These are phyloP conservation scores for Alfaro cultratus DNA, from an alignment of 2,797 vertebrate species.

Conservation along the genomic window DNA sequence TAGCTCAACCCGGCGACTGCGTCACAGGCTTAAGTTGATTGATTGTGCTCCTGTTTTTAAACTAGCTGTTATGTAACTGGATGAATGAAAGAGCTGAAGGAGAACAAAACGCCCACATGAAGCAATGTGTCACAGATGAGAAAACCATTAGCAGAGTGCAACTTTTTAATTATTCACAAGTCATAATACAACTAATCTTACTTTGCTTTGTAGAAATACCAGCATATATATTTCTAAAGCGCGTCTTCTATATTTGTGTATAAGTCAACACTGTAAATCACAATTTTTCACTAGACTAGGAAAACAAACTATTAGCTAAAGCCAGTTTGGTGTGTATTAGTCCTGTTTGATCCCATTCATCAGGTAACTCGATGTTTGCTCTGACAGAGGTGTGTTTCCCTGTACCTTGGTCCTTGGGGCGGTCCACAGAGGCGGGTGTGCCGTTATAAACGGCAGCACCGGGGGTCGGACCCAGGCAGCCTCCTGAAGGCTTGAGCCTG, in stretches of 20 bases:
- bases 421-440: constrained; percentile 82
- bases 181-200: not conserved
- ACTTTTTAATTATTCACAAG: not conserved
- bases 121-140: constrained; percentile 14
- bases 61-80: constrained; percentile 55
- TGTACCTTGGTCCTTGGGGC: constrained; percentile 89
- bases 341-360: not conserved
- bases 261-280: not conserved
- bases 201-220: not conserved
- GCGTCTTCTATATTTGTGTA: not conserved
- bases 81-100: constrained; percentile 42
- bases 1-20: constrained; percentile 24
- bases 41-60: constrained; percentile 40
- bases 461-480: constrained; percentile 88
- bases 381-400: not conserved
- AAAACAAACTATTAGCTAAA: not conserved
- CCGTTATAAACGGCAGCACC: constrained; percentile 90
- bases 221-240: not conserved
- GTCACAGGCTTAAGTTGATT: constrained; percentile 37
- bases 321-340: not conserved
- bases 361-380: not conserved
- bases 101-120: constrained; percentile 51
- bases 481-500: constrained; percentile 81
- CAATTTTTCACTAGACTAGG: not conserved
- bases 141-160: not conserved